Evolutionary conservation across 64 coral and sea anemone species (phyloP).

Genomic region (Stylophora pistillata): DNA sequence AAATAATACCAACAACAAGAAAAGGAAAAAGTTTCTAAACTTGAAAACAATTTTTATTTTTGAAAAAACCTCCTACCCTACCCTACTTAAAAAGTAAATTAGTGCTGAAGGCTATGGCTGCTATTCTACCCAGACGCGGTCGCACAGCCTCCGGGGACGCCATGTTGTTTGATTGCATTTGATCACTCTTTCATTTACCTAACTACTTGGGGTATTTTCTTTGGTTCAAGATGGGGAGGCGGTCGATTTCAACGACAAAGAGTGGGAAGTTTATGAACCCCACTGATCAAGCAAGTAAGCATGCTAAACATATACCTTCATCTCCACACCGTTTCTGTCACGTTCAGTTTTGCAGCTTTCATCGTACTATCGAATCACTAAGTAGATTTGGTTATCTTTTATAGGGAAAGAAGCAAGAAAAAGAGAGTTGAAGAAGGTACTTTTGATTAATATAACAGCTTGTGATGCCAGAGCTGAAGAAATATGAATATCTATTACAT

Average conservation of each 20-base stretch:
- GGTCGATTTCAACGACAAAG: slow-evolving; percentile 94
- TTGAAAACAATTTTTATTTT: no score
- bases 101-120: background rate
- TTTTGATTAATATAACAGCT: background rate
- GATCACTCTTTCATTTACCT: background rate
- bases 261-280: slow-evolving; percentile 99
- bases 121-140: background rate
- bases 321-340: background rate
- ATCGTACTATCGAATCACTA: background rate
- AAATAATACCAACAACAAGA: no score
- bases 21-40: no score
- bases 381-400: background rate
- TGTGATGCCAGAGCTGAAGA: background rate
- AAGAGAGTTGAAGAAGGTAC: slow-evolving; percentile 96
- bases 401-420: slow-evolving; percentile 97
- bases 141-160: slow-evolving; percentile 49
- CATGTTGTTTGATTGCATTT: slow-evolving; percentile 66
- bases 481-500: background rate
- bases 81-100: background rate
- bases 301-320: background rate
- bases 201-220: background rate
- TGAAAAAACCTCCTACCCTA: background rate
- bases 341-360: background rate
- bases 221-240: slow-evolving; percentile 76
- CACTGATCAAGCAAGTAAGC: slow-evolving; percentile 99